Evolutionary conservation across 2,888 invertebrate species (phyloP).

Genomic region (Noctua janthe): DNA sequence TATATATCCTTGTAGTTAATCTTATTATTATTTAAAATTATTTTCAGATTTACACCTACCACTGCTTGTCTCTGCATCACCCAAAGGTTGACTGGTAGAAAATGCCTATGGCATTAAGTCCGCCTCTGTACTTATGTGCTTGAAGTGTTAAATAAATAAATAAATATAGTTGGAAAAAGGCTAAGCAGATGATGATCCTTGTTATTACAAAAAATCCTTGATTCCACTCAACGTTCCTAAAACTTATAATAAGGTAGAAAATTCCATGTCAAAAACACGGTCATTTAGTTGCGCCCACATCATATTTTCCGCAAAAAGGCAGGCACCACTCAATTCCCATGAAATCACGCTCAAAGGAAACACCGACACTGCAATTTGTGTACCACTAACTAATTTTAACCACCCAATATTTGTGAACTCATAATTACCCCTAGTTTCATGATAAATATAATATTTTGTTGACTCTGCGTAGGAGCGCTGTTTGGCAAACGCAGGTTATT

Average conservation of each 20-base stretch:
- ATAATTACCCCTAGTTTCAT: constrained; percentile 46
- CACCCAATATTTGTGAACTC: constrained; percentile 41
- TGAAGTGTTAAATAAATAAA: too few species aligned
- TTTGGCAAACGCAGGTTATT: constrained; percentile 20
- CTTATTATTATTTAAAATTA: too few species aligned
- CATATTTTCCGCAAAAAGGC: not conserved
- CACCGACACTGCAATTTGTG: constrained; percentile 23
- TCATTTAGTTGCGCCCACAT: not conserved
- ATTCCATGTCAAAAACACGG: not conserved
- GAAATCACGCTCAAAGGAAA: constrained; percentile 23
- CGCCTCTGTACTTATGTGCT: too few species aligned
- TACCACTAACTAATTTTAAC: constrained; percentile 10
- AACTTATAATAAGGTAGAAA: not conserved
- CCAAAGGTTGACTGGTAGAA: too few species aligned
- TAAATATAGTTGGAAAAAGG: too few species aligned
- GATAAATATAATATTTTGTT: constrained; percentile 51
- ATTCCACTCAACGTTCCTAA: not conserved
- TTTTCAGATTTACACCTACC: too few species aligned
- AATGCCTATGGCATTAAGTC: too few species aligned
- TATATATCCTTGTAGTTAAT: too few species aligned
- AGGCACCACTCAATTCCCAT: not conserved
- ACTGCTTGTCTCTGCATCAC: too few species aligned
- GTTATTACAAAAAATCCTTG: not conserved
- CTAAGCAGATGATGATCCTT: too few species aligned
- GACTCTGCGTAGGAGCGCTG: constrained; percentile 14